These are phyloP conservation scores for Morone saxatilis DNA, from an alignment of 2,113 vertebrate genomes.

Conservation along the genomic window DNA sequence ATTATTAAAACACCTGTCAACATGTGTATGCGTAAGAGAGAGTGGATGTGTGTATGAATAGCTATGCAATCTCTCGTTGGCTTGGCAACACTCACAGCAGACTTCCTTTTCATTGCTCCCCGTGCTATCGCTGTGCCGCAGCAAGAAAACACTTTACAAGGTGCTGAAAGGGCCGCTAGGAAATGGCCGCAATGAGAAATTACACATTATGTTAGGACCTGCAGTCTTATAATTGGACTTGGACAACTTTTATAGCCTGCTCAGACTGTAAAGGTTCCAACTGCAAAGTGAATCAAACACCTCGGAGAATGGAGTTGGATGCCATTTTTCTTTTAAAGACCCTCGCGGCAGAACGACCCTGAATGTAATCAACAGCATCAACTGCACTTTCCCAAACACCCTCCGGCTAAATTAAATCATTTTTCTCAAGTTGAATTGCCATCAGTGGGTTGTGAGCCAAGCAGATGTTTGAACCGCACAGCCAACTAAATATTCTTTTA, in stretches of 20 bases:
- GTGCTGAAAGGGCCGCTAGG: conserved; percentile 49
- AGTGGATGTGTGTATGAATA: not conserved
- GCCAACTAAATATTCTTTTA: not conserved
- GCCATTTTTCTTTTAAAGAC: not conserved
- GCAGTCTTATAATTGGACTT: conserved; percentile 45
- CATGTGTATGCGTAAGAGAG: not conserved
- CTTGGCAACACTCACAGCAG: conserved; percentile 37
- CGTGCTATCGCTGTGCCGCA: conserved; percentile 26
- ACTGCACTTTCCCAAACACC: conserved; percentile 8
- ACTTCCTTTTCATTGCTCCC: conserved; percentile 57
- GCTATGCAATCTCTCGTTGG: conserved; percentile 4
- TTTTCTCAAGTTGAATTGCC: conserved; percentile 1
- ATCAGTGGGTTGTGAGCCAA: conserved; percentile 2
- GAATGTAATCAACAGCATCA: conserved; percentile 20
- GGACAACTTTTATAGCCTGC: conserved; percentile 44
- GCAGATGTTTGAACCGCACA: conserved; percentile 6
- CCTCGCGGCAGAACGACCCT: not conserved
- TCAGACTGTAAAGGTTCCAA: conserved; percentile 34
- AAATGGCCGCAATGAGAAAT: conserved; percentile 58
- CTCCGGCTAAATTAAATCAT: conserved; percentile 2
- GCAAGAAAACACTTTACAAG: conserved; percentile 56
- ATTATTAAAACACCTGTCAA: conserved; percentile 60
- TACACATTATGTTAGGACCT: conserved; percentile 27
- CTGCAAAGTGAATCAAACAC: conserved; percentile 37
- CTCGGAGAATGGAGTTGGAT: not conserved